Evolutionary conservation across 2,888 invertebrate genomes (phyloP).

Genomic region (Coelinius sp.): DNA sequence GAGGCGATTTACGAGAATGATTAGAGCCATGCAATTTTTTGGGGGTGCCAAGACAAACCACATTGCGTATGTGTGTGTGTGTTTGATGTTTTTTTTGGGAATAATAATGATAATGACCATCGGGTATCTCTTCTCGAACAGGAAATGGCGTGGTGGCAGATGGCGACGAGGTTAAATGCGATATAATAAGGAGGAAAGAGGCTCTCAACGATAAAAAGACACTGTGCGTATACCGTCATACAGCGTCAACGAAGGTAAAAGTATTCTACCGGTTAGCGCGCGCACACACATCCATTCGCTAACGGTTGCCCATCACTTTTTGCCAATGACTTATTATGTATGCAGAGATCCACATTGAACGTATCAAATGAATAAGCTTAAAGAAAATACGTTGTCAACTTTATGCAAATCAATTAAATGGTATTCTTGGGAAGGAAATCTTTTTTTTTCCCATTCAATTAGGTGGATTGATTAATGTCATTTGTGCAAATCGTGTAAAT

Average conservation of each 20-base stretch:
- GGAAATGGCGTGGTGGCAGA: slow-evolving; percentile 55
- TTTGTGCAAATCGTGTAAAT: not conserved
- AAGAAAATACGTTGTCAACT: slow-evolving; percentile 26
- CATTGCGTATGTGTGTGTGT: slow-evolving; percentile 8
- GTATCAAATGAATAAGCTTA: not conserved
- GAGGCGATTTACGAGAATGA: slow-evolving; percentile 20
- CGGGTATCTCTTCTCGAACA: slow-evolving; percentile 51
- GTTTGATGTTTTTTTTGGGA: slow-evolving; percentile 42
- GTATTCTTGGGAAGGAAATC: not conserved
- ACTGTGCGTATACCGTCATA: not conserved
- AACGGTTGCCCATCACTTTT: slow-evolving; percentile 35
- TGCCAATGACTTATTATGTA: slow-evolving; percentile 50
- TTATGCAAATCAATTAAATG: not conserved
- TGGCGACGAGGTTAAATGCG: slow-evolving; percentile 48
- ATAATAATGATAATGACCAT: slow-evolving; percentile 57
- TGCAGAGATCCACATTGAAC: slow-evolving; percentile 49
- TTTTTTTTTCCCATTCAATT: slow-evolving; percentile 15
- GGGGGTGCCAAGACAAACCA: slow-evolving; percentile 32
- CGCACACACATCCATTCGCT: slow-evolving; percentile 32
- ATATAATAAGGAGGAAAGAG: slow-evolving; percentile 40
- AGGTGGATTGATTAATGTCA: not conserved
- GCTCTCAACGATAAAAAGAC: slow-evolving; percentile 9
- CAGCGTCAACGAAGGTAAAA: slow-evolving; percentile 36
- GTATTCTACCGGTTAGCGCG: slow-evolving; percentile 28
- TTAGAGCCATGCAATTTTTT: slow-evolving; percentile 24